phyloP scores from a whole-genome alignment of 2,888 invertebrate genomes.

The Panzeria rudis region DNA sequence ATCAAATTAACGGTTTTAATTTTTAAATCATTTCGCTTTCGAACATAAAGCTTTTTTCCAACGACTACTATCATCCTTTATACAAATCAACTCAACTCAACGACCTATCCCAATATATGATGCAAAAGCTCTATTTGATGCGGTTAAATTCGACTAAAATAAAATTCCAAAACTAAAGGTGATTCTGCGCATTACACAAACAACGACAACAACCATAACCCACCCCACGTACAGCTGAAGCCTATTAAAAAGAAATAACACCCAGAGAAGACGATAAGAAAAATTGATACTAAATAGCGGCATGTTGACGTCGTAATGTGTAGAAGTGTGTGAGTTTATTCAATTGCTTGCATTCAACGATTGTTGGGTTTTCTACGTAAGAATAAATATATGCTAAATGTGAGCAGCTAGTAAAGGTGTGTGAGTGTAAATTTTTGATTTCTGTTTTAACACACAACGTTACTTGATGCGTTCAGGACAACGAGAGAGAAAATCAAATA shows the following conservation, averaged over 20 bases:
- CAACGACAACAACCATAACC: conserved; percentile 50
- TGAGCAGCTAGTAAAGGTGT: conserved; percentile 15
- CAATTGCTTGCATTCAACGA: conserved; percentile 53
- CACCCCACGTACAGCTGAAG: conserved; percentile 54
- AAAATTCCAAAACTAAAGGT: conserved; percentile 52
- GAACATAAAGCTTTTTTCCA: conserved; percentile 10
- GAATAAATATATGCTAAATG: not conserved
- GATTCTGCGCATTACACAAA: conserved; percentile 40
- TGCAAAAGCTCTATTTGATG: conserved; percentile 44
- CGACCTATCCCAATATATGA: conserved; percentile 61
- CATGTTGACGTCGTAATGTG: conserved; percentile 62
- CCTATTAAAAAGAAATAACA: not conserved
- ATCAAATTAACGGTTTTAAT: not conserved
- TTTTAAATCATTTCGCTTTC: not conserved
- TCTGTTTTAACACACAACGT: conserved; percentile 54
- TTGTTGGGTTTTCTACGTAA: conserved; percentile 17
- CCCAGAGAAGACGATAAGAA: not conserved
- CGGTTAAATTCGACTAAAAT: conserved; percentile 27
- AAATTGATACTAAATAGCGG: conserved; percentile 62
- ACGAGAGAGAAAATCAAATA: conserved; percentile 7
- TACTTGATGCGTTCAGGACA: conserved; percentile 65
- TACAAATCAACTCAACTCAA: not conserved
- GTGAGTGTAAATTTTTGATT: conserved; percentile 38
- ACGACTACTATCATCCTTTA: not conserved
- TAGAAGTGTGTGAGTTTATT: not conserved